Percentiles rank a stretch among this genome's conserved stretches.
Conservation (phyloP, 2,113 vertebrate species). For the Sciurus niger region DNA sequence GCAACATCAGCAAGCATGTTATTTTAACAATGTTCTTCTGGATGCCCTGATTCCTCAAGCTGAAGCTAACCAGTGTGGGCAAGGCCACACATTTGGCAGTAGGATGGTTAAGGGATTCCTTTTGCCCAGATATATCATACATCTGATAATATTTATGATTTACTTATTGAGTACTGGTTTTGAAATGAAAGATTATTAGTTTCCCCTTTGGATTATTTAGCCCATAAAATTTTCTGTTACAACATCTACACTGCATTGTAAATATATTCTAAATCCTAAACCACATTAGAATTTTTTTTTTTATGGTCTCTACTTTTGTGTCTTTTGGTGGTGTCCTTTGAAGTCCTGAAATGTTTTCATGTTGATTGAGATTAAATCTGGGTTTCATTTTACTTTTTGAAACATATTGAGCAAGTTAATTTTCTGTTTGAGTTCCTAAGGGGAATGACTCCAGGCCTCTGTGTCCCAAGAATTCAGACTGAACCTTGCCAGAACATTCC, state of each 20-base stretch:
- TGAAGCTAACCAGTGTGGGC: background rate
- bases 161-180: constrained; percentile 53
- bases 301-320: constrained; percentile 32
- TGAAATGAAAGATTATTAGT: constrained; percentile 18
- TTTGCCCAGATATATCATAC: background rate
- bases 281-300: constrained; percentile 18
- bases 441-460: constrained; percentile 63
- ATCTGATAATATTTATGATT: constrained; percentile 43
- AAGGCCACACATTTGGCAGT: background rate
- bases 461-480: constrained; percentile 77
- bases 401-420: constrained; percentile 75
- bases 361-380: constrained; percentile 81
- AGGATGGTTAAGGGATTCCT: background rate
- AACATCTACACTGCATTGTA: background rate
- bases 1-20: background rate
- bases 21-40: background rate
- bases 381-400: constrained; percentile 73
- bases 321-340: constrained; percentile 73
- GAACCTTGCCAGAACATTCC: constrained; percentile 74
- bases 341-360: constrained; percentile 79
- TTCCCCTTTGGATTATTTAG: background rate
- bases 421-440: constrained; percentile 74
- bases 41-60: background rate
- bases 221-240: constrained; percentile 13
- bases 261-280: constrained; percentile 29